phyloP scores from a whole-genome alignment of 1,140 invertebrate species.

The Grapholita molesta region DNA sequence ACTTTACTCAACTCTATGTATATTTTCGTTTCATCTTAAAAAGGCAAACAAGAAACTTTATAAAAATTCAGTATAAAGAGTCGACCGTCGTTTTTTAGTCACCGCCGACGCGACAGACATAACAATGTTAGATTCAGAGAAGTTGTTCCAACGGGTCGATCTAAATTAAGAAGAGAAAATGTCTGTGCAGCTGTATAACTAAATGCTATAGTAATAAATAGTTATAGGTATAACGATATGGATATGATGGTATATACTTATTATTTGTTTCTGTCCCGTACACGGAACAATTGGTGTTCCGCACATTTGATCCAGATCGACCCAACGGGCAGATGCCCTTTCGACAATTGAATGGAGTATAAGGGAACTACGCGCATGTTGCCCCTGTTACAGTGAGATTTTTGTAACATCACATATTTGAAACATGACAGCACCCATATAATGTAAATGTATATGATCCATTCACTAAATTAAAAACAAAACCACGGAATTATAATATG shows the following conservation, averaged over 20 bases:
- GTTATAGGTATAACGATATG: neutral
- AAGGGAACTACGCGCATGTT: no score
- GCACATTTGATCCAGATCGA: no score
- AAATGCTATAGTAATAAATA: neutral
- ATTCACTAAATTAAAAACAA: no score
- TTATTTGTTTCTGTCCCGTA: no score
- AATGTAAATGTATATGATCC: no score
- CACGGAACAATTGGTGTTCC: no score
- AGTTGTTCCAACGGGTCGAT: conserved; percentile 66
- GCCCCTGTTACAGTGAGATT: no score
- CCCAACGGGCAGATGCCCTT: no score
- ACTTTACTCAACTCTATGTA: neutral
- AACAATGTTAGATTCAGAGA: conserved; percentile 46
- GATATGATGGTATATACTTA: neutral
- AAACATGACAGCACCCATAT: no score
- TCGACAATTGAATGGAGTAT: no score
- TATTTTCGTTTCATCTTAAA: conserved; percentile 45
- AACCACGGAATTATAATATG: no score
- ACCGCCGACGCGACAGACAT: conserved; percentile 37
- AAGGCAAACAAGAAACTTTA: conserved; percentile 60
- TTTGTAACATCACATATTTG: no score
- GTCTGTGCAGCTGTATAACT: neutral
- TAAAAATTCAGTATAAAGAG: conserved; percentile 58
- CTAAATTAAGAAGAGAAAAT: conserved; percentile 58
- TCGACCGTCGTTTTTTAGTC: conserved; percentile 56